Percentiles rank a stretch among this genome's conserved stretches.
Evolutionary conservation across 2,113 vertebrate species (phyloP).

Genomic region (Microcebus ravelobensis): DNA sequence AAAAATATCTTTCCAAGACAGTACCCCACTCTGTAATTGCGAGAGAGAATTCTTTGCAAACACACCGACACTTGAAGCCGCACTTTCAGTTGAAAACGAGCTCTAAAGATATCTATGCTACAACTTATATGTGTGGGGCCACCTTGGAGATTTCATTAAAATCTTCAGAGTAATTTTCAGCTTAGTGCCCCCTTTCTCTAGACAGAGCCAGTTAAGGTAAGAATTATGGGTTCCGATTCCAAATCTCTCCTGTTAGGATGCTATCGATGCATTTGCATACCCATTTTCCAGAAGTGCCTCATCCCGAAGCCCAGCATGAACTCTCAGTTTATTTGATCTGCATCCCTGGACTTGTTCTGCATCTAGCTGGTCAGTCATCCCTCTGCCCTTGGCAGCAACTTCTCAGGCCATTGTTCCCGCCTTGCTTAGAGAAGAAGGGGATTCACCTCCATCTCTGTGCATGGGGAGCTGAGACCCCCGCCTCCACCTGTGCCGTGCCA

Average conservation of each 20-base stretch:
- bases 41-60: not conserved
- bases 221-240: conserved; percentile 12
- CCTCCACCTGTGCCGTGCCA: not conserved
- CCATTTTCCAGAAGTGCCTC: not conserved
- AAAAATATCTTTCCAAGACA: not conserved
- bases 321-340: not conserved
- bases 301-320: not conserved
- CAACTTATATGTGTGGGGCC: not conserved
- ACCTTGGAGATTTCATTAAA: not conserved
- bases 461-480: too few species aligned
- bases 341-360: not conserved
- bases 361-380: not conserved
- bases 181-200: not conserved
- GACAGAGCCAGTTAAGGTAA: conserved; percentile 52
- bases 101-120: not conserved
- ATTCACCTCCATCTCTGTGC: not conserved
- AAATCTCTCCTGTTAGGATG: not conserved
- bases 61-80: not conserved
- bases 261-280: not conserved
- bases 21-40: not conserved
- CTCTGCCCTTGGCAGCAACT: not conserved
- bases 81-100: not conserved
- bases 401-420: not conserved
- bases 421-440: not conserved
- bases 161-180: not conserved